These are phyloP conservation scores for Chamaetylas fuelleborni DNA, from an alignment of 2,113 vertebrate genomes.

Conservation along the genomic window DNA sequence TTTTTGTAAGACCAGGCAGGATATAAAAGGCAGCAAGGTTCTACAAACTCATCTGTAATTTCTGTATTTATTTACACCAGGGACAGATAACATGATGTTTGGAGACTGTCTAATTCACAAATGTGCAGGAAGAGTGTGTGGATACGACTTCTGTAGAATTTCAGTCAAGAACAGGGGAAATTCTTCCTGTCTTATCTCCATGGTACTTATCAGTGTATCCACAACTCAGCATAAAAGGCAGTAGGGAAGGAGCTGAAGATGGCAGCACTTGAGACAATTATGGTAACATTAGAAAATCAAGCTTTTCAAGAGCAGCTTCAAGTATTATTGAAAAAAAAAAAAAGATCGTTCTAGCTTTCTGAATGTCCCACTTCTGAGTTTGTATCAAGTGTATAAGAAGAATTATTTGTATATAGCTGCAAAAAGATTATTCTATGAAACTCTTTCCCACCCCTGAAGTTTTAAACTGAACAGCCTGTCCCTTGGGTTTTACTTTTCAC, in stretches of 20 bases:
- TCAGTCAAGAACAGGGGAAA: background rate
- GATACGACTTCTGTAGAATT: background rate
- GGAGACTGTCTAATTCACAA: background rate
- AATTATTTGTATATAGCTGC: background rate
- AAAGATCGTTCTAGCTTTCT: background rate
- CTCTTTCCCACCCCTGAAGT: background rate
- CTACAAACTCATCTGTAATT: background rate
- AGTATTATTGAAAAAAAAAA: background rate
- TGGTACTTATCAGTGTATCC: background rate
- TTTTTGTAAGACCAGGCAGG: background rate
- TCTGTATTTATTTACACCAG: background rate
- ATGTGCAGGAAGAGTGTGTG: background rate
- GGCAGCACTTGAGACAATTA: background rate
- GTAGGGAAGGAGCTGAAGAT: background rate
- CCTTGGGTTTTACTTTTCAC: background rate
- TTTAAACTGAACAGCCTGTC: background rate
- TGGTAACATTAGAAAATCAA: background rate
- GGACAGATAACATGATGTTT: background rate
- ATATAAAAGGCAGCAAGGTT: background rate
- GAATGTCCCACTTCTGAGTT: background rate
- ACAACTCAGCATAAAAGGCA: background rate
- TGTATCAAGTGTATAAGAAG: background rate
- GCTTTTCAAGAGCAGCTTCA: background rate
- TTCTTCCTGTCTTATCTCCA: background rate
- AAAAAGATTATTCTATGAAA: background rate